Evolutionary conservation across 2,888 invertebrate genomes (phyloP).

Genomic region (Pseudoips prasinana): DNA sequence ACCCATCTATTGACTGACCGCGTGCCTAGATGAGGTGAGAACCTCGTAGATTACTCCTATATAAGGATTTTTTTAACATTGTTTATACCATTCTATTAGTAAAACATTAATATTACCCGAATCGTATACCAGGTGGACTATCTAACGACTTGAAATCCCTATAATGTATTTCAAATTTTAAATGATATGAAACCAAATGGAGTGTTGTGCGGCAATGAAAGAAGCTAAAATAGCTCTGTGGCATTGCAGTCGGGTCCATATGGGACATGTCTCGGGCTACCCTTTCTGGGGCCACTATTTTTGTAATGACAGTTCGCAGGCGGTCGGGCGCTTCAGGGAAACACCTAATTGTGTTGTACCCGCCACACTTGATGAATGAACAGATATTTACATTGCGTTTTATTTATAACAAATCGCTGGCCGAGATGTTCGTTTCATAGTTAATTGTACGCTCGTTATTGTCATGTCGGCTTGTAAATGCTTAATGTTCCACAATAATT

Average conservation of each 20-base stretch:
- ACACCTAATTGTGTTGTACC: constrained; percentile 66
- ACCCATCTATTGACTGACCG: no score
- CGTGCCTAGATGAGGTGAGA: no score
- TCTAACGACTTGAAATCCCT: no score
- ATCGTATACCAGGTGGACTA: no score
- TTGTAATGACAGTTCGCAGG: constrained; percentile 78
- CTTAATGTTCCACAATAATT: not conserved
- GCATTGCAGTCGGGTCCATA: constrained; percentile 59
- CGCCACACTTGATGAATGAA: constrained; percentile 54
- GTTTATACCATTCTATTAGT: no score
- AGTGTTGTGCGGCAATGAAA: constrained; percentile 45
- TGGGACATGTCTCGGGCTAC: constrained; percentile 71
- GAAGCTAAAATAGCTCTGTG: constrained; percentile 60
- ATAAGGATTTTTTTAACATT: no score
- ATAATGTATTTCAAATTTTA: no score
- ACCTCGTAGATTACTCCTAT: no score
- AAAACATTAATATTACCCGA: no score
- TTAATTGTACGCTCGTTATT: not conserved
- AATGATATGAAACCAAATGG: constrained; percentile 13
- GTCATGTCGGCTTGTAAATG: not conserved
- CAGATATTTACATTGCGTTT: constrained; percentile 30
- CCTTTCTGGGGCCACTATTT: constrained; percentile 79
- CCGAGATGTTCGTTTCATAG: not conserved
- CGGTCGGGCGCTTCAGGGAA: constrained; percentile 62
- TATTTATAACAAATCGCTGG: constrained; percentile 23